Evolutionary conservation across 2,797 vertebrate genomes (phyloP).

Genomic region (Lutjanus campechanus): DNA sequence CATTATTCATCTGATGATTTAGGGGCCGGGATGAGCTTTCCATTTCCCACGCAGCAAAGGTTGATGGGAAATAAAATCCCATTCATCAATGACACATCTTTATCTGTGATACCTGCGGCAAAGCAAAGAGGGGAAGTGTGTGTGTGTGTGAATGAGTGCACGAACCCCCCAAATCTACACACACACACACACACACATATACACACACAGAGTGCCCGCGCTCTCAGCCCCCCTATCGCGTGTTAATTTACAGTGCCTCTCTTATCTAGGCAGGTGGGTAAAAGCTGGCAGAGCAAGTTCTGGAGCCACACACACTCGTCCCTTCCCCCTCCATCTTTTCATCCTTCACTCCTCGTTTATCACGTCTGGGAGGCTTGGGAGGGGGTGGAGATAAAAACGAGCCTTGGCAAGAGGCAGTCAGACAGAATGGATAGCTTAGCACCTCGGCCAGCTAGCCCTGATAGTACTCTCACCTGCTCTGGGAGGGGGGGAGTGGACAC

Average conservation of each 20-base stretch:
- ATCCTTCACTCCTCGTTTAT: slow-evolving; percentile 71
- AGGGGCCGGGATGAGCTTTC: slow-evolving; percentile 75
- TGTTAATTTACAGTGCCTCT: slow-evolving; percentile 85
- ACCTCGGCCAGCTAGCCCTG: slow-evolving; percentile 46
- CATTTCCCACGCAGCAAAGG: slow-evolving; percentile 79
- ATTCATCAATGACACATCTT: slow-evolving; percentile 87
- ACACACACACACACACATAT: slow-evolving; percentile 11
- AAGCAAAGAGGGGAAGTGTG: slow-evolving; percentile 47
- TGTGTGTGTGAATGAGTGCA: slow-evolving; percentile 30
- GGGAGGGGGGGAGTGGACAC: not conserved
- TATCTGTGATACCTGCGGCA: slow-evolving; percentile 83
- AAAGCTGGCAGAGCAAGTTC: slow-evolving; percentile 73
- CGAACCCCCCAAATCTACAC: not conserved
- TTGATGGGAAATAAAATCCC: slow-evolving; percentile 87
- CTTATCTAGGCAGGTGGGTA: slow-evolving; percentile 84
- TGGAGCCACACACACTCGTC: slow-evolving; percentile 62
- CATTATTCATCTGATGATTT: slow-evolving; percentile 83
- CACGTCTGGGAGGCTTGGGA: slow-evolving; percentile 51
- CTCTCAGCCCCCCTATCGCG: slow-evolving; percentile 70
- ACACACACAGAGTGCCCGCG: slow-evolving; percentile 22
- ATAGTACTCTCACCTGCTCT: slow-evolving; percentile 45
- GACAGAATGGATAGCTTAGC: slow-evolving; percentile 73
- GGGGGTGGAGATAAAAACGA: slow-evolving; percentile 62
- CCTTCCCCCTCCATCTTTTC: slow-evolving; percentile 61
- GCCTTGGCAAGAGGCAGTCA: slow-evolving; percentile 57